Base-by-base conservation (phyloP, 2,113 vertebrate species). In the Edolisoma coerulescens region DNA sequence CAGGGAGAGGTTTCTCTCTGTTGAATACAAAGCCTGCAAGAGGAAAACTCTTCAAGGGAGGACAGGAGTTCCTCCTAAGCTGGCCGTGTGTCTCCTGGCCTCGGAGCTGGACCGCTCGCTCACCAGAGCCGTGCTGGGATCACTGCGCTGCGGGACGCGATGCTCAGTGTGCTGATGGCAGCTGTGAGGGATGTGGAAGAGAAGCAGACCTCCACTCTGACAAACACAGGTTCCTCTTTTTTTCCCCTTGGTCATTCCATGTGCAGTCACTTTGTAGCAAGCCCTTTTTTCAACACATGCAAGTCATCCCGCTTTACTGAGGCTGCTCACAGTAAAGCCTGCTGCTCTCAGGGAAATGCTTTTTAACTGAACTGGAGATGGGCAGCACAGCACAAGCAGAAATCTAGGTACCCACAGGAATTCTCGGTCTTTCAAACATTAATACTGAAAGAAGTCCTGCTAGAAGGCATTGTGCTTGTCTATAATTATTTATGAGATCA, bases 91-190 rank as follows among this genome's bases (percentile, higher is more conserved):
- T 61, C 28, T 81, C 70, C 75, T 23, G 37, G 28, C 28, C 42
- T 42, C 0, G 0, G 30, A 27, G 59, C 28, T 11, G 33, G 47
- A 63, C 11, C 0, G 0, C 35, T 64, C 0, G 0, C n/a, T 57
- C 59, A 24, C 4, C 0, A 0, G 71, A 52, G 63, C 73, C 3
- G 6, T 1, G 3, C 37, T 21, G 68, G 67, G 53, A 53, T 64
- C 23, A 26, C 67, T 20, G 41, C 0, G 2, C 49, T 0, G 8
- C 0, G 0, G 53, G 57, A 53, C 0, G 0, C 0, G 0, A 49
- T 12, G 37, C n/a, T 41, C 56, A 9, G 37, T 0, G 1, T 20
- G 60, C 61, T 35, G 33, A 19, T 5, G 35, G 71, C 79, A 84
- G 57, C 61, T 45, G 42, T 13, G 37, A 85, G 39, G 59, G 52